A percentile compares a stretch with the other conserved stretches of the same genome.
phyloP scores from a whole-genome alignment of 2,888 invertebrate species.

The Anticlea derivata region DNA sequence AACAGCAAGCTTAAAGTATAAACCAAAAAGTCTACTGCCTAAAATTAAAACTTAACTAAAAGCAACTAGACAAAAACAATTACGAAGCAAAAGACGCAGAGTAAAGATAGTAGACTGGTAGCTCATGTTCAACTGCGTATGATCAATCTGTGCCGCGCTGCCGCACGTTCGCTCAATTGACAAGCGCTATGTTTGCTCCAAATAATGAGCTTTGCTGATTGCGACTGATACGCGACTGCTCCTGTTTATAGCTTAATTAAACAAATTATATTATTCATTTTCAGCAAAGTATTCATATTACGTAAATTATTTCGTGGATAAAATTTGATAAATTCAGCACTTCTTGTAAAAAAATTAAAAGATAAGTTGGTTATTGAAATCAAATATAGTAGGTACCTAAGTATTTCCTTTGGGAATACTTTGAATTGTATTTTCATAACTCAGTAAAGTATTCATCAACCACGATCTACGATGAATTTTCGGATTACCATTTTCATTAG shows the following conservation, averaged over 20 bases:
- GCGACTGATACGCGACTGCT: slow-evolving; percentile 28
- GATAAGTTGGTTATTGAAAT: not conserved
- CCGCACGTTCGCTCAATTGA: slow-evolving; percentile 27
- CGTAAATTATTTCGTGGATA: too few species aligned
- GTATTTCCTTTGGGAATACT: too few species aligned
- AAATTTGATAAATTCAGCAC: not conserved
- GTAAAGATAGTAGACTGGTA: not conserved
- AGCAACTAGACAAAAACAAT: too few species aligned
- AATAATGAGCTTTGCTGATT: slow-evolving; percentile 38
- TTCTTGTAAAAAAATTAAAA: not conserved
- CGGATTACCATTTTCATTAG: not conserved
- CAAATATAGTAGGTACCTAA: too few species aligned
- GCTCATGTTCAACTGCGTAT: not conserved
- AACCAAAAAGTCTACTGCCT: too few species aligned
- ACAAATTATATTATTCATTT: slow-evolving; percentile 12
- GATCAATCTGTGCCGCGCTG: slow-evolving; percentile 1
- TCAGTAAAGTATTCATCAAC: too few species aligned
- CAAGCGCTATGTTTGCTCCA: slow-evolving; percentile 36
- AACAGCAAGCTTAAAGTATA: too few species aligned
- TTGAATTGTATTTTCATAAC: too few species aligned
- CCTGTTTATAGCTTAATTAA: slow-evolving; percentile 23
- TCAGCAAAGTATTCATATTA: not conserved
- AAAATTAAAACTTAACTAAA: too few species aligned
- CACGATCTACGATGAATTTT: too few species aligned
- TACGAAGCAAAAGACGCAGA: not conserved